phyloP scores from a whole-genome alignment of 2,888 invertebrate genomes.

The Cryptus viduatorius region DNA sequence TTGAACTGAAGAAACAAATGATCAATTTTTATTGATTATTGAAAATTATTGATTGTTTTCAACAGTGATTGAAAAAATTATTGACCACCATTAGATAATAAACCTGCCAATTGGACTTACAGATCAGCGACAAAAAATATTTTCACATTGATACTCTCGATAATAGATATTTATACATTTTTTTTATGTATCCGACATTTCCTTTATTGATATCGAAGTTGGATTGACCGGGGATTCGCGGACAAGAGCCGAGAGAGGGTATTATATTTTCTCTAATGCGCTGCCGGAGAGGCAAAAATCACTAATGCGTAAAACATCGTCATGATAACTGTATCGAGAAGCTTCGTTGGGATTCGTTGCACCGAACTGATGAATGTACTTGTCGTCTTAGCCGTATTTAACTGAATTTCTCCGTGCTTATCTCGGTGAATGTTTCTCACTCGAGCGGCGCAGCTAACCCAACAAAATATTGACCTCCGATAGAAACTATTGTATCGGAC shows the following conservation, averaged over 20 bases:
- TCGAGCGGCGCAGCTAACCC: not conserved
- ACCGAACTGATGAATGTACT: not conserved
- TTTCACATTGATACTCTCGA: too few relatives aligned
- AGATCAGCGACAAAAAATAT: too few relatives aligned
- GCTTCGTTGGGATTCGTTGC: not conserved
- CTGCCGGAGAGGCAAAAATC: constrained; percentile 47
- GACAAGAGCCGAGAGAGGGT: constrained; percentile 87
- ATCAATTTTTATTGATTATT: too few relatives aligned
- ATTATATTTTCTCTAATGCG: constrained; percentile 86
- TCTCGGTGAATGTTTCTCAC: not conserved
- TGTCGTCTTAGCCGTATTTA: not conserved
- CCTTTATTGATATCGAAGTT: constrained; percentile 87
- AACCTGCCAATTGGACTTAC: too few relatives aligned
- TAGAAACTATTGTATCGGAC: too few relatives aligned
- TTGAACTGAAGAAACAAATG: too few relatives aligned
- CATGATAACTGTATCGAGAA: too few relatives aligned
- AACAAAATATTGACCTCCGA: not conserved
- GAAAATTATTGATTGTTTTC: too few relatives aligned
- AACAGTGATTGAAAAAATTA: too few relatives aligned
- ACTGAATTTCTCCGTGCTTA: not conserved
- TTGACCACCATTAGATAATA: too few relatives aligned
- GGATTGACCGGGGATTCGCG: constrained; percentile 86
- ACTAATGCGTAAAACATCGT: too few relatives aligned
- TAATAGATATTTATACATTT: too few relatives aligned
- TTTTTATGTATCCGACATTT: constrained; percentile 47